A percentile compares a stretch with the other conserved stretches of the same genome.
phyloP scores from a whole-genome alignment of 2,888 invertebrate species.

The Stomorhina lunata region DNA sequence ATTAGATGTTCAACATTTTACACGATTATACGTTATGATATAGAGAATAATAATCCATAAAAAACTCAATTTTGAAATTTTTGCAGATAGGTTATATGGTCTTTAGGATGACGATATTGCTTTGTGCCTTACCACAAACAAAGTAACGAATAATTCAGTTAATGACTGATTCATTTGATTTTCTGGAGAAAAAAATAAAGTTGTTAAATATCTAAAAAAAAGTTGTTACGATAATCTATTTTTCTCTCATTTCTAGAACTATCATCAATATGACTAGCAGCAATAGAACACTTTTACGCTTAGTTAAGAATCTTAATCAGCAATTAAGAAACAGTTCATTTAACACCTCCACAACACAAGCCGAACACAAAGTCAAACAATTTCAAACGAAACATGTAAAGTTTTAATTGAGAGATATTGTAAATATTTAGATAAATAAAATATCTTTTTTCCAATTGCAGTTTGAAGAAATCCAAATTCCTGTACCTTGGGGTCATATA shows the following conservation, averaged over 20 bases:
- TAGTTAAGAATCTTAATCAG: not conserved
- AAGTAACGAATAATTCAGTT: no score
- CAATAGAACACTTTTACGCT: constrained; percentile 27
- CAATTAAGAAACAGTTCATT: constrained; percentile 47
- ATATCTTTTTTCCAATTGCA: constrained; percentile 68
- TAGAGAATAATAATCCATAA: no score
- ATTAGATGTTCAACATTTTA: no score
- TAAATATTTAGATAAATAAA: not conserved
- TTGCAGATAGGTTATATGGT: no score
- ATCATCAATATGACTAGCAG: not conserved
- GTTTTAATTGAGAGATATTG: not conserved
- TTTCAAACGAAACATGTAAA: constrained; percentile 55
- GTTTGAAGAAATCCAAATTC: constrained; percentile 84
- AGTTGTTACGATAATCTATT: no score
- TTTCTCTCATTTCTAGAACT: not conserved
- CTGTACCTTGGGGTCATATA: constrained; percentile 86
- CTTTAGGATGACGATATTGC: no score
- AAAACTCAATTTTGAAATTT: no score
- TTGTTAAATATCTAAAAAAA: no score
- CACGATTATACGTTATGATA: no score
- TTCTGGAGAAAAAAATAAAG: no score
- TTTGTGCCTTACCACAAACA: no score
- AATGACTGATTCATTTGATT: no score
- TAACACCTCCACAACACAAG: not conserved
- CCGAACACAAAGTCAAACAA: constrained; percentile 8